Evolutionary conservation across 1,140 invertebrate species (phyloP).

Genomic region (Pseudomyrmex sp.): DNA sequence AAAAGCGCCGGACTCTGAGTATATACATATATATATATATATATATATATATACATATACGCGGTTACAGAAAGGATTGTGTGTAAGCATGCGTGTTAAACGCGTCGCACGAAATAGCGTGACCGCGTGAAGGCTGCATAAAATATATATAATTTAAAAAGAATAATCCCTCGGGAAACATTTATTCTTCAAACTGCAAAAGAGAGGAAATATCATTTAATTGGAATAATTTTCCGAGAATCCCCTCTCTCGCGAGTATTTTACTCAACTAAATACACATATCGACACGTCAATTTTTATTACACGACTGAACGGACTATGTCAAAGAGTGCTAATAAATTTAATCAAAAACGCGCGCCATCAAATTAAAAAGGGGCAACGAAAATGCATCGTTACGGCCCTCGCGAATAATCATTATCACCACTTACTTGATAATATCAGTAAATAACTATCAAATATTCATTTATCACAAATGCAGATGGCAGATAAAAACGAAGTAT

Average conservation of each 20-base stretch:
- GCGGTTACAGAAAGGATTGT: slow-evolving; percentile 22
- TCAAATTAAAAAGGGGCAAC: slow-evolving; percentile 36
- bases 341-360: neutral
- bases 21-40: neutral
- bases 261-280: neutral
- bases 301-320: neutral
- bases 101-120: slow-evolving; percentile 2
- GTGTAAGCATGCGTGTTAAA: slow-evolving; percentile 36
- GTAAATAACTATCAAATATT: neutral
- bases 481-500: neutral
- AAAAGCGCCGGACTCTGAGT: slow-evolving; percentile 31
- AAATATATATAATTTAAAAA: slow-evolving; percentile 1
- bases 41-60: neutral
- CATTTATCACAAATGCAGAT: slow-evolving; percentile 8
- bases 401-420: neutral
- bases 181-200: neutral
- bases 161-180: neutral
- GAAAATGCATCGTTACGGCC: slow-evolving; percentile 2
- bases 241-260: neutral
- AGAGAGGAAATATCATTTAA: slow-evolving; percentile 17
- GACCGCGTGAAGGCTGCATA: slow-evolving; percentile 15
- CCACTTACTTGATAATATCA: slow-evolving; percentile 3
- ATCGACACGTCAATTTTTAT: neutral
- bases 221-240: neutral
- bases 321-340: slow-evolving; percentile 31